Evolutionary conservation across 2,797 vertebrate species (phyloP), one percentile per base, ranked within the genome.

Genomic region (Characodon lateralis): DNA sequence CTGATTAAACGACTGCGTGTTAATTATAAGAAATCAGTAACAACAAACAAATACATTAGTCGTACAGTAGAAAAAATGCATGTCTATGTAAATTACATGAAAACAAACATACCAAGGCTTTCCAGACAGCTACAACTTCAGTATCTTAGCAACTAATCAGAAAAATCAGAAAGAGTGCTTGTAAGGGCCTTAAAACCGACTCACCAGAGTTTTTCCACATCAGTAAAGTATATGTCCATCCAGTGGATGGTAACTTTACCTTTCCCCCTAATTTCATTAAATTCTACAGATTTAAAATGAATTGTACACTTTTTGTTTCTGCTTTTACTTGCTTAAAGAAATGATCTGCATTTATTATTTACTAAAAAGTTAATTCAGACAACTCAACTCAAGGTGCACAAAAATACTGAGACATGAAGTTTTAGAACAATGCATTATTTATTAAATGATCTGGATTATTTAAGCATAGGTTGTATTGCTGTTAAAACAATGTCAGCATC

Each of bases 51-150:
- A 65, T 59, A 73, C 56, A 14, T 61, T 31, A 24, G 41, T 74
- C 18, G 14, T 20, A 55, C 20, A 24, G 22, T 35, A 12, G 26
- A 20, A 61, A 13, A 59, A 48, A 74, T 20, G n/a, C 20, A 46
- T 48, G 26, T 48, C 53, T 31, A 71, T 71, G 48, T 71, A 71
- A 71, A 71, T 71, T 53, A 66, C 35, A 66, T 66, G 63, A 66
- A 66, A 66, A 66, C 63, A 41, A 55, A 55, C 53, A 24, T 55
- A 55, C 53, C 53, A 55, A 14, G 22, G 22, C 63, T 66, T 66
- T 66, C 63, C 63, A 66, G 63, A 41, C 35, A 18, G 20, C 35
- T 66, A 66, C 18, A 41, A 41, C 63, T 39, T 20, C 63, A 41
- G 12, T 41, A 41, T 41, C 9, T 20, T 39, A 9, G 35, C 20